These are phyloP conservation scores for Magallana ariakensis DNA, from an alignment of 1,140 invertebrate genomes.

Conservation along the genomic window DNA sequence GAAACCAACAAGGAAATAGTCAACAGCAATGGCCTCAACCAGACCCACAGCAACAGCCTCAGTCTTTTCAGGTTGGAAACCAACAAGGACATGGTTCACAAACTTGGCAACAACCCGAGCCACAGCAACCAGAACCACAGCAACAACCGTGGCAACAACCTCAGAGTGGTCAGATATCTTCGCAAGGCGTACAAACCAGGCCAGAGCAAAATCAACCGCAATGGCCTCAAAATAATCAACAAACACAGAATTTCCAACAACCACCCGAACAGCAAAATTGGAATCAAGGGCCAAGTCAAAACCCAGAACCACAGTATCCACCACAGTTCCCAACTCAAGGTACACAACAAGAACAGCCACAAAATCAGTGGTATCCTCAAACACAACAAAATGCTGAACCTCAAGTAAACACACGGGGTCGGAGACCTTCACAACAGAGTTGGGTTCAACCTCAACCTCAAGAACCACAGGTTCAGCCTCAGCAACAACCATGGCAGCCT, in stretches of 20 bases:
- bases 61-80: background rate
- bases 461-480: conserved; percentile 13
- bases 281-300: conserved; percentile 3
- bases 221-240: background rate
- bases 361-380: background rate
- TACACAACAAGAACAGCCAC: background rate
- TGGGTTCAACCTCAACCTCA: background rate
- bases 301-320: conserved; percentile 8
- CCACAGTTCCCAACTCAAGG: background rate
- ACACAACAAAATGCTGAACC: background rate
- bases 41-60: background rate
- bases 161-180: background rate
- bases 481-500: background rate
- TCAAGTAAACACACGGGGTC: background rate
- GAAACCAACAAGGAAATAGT: background rate
- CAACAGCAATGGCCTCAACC: background rate
- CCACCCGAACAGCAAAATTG: background rate
- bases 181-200: background rate
- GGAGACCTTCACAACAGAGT: background rate
- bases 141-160: background rate
- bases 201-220: background rate
- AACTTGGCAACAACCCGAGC: background rate
- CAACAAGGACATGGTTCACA: background rate
- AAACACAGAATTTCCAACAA: background rate
- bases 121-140: background rate